Conservation (phyloP, 2,797 vertebrate species). For the Spatula versicolor region DNA sequence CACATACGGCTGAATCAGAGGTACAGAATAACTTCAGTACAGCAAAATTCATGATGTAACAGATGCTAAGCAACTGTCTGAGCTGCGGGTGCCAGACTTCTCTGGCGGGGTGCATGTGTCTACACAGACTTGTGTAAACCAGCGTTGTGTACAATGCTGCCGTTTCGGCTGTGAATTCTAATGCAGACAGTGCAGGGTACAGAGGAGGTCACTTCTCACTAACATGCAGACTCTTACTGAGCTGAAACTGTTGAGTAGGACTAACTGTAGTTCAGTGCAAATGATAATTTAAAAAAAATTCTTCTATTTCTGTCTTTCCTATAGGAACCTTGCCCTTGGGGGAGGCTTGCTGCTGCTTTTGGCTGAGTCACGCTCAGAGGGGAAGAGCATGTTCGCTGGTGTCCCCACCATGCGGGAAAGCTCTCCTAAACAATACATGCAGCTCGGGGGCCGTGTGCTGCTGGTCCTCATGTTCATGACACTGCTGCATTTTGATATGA, state of each 20-base stretch:
- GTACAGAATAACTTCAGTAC: constrained; percentile 18
- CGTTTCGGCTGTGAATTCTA: background rate
- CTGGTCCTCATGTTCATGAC: constrained; percentile 99
- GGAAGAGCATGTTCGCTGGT: constrained; percentile 98
- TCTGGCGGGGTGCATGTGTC: background rate
- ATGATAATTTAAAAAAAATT: background rate
- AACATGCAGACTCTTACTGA: background rate
- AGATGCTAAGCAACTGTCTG: background rate
- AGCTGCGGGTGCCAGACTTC: background rate
- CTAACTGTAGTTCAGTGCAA: background rate
- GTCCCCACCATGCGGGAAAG: constrained; percentile 88
- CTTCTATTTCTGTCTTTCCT: background rate
- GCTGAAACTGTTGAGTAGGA: background rate
- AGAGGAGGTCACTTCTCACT: background rate
- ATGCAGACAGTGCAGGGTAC: background rate
- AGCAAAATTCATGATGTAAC: background rate
- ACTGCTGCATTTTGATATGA: constrained; percentile 93
- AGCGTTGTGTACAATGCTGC: background rate
- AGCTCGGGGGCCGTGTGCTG: constrained; percentile 93
- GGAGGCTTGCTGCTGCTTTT: constrained; percentile 93
- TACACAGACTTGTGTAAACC: background rate
- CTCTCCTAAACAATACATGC: constrained; percentile 99
- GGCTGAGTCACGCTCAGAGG: constrained; percentile 95
- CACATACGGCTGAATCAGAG: background rate
- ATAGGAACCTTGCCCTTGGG: constrained; percentile 95